Evolutionary conservation across 1,140 invertebrate species (phyloP).

Genomic region (Procambarus virginalis): DNA sequence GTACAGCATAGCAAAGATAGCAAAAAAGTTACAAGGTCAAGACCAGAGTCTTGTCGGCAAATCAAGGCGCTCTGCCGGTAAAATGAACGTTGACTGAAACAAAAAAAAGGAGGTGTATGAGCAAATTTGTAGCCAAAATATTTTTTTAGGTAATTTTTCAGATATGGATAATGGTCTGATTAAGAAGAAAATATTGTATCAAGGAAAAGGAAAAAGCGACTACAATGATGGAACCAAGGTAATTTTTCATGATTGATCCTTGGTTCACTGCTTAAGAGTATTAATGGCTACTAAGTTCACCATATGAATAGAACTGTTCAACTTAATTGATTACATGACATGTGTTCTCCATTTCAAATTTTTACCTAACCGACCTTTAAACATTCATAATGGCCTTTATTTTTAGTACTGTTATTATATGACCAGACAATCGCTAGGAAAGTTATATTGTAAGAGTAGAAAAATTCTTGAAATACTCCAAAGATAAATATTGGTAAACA

Average conservation of each 20-base stretch:
- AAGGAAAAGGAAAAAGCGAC: slow-evolving; percentile 15
- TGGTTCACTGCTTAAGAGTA: neutral
- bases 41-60: too few species aligned
- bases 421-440: too few species aligned
- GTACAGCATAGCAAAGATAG: too few species aligned
- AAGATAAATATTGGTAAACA: too few species aligned
- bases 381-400: neutral
- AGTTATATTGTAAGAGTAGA: too few species aligned
- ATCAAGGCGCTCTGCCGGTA: too few species aligned
- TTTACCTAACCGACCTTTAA: neutral
- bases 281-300: neutral
- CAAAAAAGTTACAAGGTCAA: too few species aligned
- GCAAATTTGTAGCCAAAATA: too few species aligned
- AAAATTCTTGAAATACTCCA: too few species aligned
- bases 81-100: too few species aligned
- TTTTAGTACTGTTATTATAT: neutral
- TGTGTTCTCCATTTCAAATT: too few species aligned
- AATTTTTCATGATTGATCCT: neutral
- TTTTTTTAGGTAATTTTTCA: neutral
- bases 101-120: too few species aligned
- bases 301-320: neutral
- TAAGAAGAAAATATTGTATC: slow-evolving; percentile 7
- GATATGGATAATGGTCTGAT: slow-evolving; percentile 39
- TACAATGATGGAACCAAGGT: slow-evolving; percentile 36
- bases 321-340: neutral